A percentile compares a stretch with the other conserved stretches of the same genome.
phyloP scores from a whole-genome alignment of 1,140 invertebrate species.

The Pissodes strobi region DNA sequence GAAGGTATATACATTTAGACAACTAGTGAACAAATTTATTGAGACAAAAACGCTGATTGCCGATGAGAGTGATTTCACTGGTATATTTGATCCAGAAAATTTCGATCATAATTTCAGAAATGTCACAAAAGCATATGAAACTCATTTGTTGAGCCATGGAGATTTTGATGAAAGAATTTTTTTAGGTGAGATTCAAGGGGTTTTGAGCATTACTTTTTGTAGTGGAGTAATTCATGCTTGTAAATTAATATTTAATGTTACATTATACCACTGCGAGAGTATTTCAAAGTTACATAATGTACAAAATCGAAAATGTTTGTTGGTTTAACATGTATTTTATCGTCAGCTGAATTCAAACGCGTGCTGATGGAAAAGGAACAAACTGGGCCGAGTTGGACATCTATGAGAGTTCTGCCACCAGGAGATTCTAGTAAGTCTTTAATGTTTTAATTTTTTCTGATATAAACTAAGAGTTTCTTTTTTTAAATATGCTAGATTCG shows the following conservation, averaged over 20 bases:
- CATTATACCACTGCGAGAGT: no score
- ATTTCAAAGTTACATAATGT: no score
- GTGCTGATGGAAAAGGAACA: conserved; percentile 44
- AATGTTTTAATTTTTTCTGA: no score
- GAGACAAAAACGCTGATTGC: conserved; percentile 70
- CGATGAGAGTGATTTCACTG: conserved; percentile 66
- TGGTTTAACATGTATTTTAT: no score
- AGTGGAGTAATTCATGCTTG: background rate
- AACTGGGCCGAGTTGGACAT: conserved; percentile 14
- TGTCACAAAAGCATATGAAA: conserved; percentile 87
- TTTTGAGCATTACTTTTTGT: conserved; percentile 5
- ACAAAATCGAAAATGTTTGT: no score
- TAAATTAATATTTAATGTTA: no score
- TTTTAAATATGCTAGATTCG: no score
- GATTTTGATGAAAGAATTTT: conserved; percentile 98
- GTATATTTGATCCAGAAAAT: conserved; percentile 70
- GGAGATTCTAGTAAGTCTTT: conserved; percentile 36
- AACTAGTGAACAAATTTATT: conserved; percentile 79
- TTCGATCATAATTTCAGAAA: conserved; percentile 84
- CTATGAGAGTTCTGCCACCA: conserved; percentile 26
- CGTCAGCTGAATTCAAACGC: conserved; percentile 48
- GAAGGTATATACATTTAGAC: conserved; percentile 87
- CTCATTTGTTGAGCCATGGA: conserved; percentile 86
- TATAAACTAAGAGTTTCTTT: no score
- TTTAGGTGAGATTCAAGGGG: conserved; percentile 62